These are phyloP conservation scores for Cryptomyrus ogoouensis DNA, from an alignment of 2,113 vertebrate genomes.

Conservation along the genomic window DNA sequence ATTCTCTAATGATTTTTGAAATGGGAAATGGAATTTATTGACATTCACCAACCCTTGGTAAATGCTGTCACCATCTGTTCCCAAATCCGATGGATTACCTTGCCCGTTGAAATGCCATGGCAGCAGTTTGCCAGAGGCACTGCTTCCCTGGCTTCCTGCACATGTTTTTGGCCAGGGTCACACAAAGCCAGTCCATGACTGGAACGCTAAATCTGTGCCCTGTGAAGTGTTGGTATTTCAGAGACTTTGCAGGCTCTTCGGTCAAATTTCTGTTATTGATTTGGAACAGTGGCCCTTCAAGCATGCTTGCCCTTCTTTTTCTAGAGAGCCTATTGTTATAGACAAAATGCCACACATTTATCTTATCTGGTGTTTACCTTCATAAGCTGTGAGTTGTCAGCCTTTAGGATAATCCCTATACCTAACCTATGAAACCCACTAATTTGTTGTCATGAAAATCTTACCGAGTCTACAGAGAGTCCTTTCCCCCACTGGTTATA, in stretches of 20 bases:
- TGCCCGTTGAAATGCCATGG: slow-evolving; percentile 22
- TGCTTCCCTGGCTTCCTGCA: slow-evolving; percentile 14
- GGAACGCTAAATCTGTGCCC: slow-evolving; percentile 21
- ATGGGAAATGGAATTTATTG: slow-evolving; percentile 11
- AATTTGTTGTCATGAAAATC: neutral
- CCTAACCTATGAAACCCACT: neutral
- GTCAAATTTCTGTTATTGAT: slow-evolving; percentile 10
- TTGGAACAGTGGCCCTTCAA: neutral
- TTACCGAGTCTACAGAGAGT: neutral
- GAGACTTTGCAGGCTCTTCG: slow-evolving; percentile 21
- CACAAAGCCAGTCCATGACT: slow-evolving; percentile 20
- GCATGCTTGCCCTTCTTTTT: neutral
- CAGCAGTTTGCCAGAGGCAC: slow-evolving; percentile 14
- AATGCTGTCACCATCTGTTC: slow-evolving; percentile 34
- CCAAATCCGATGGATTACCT: slow-evolving; percentile 38
- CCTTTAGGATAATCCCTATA: neutral
- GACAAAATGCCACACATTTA: neutral
- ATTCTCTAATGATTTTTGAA: slow-evolving; percentile 12
- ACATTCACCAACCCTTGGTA: slow-evolving; percentile 26
- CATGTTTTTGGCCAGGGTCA: slow-evolving; percentile 27
- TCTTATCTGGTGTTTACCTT: neutral
- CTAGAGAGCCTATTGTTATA: slow-evolving; percentile 15
- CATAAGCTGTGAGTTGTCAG: neutral
- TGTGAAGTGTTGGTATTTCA: slow-evolving; percentile 17
- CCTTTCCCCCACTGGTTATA: neutral